Base-by-base conservation (phyloP, 2,888 invertebrate species). In the Rhagonycha fulva region DNA sequence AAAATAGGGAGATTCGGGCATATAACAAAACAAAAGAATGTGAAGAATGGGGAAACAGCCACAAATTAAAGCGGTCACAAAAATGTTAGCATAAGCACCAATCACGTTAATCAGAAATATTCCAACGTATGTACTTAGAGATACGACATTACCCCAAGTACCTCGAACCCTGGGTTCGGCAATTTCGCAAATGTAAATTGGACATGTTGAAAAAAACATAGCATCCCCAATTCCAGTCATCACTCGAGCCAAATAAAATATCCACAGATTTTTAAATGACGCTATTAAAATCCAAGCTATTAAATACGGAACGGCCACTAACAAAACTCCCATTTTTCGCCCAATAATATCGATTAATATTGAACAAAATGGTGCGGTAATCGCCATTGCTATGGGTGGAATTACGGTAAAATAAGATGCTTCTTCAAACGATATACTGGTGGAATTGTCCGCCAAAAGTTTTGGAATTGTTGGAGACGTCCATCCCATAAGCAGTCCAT, bases 381-480 rank as follows among this genome's bases (percentile, higher is more conserved):
- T 85, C 24, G 92, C 90, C 1, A 92, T 92, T 80, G 92, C 93
- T 68, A 93, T 87, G 79, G 92, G 89, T 86, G 91, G 92, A 83
- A 93, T 90, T 68, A 92, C 92, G 2, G 91, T 91, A 85, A 92
- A 89, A 91, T 91, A 91, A 82, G 92, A 91, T 80, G 90, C 90
- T 83, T 91, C 88, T 77, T 89, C 89, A 19, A 85, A 77, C 19
- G 89, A 87, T 71, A 91, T 89, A 82, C 90, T 89, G 63, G 78
- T 82, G 9, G 89, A 89, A 19, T 88, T 86, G 12, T 85, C 79
- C 74, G 86, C 88, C 73, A 88, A 84, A 4, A 92, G 88, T 82
- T 89, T 87, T 14, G 89, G 88, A 19, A 92, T 83, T 28, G 91
- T 90, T n/a, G 91, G 91, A 68, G 91, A 91, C 10, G 92, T 90